Percentiles rank a stretch among this genome's conserved stretches.
phyloP scores from a whole-genome alignment of 2,797 vertebrate genomes.

The Scolopax bukidnonensis region DNA sequence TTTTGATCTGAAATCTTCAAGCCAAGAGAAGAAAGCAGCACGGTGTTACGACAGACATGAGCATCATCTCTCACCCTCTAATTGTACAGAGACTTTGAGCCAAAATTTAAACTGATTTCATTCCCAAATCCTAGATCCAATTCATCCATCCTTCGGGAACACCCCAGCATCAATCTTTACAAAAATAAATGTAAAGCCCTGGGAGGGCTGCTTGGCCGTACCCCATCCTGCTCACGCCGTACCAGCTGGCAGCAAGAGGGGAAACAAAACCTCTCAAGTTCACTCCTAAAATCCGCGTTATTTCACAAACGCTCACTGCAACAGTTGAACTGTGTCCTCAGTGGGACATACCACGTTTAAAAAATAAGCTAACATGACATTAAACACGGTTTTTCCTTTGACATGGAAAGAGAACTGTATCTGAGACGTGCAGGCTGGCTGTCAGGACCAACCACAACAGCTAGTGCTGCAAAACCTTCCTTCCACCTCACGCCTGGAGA shows the following conservation, averaged over 20 bases:
- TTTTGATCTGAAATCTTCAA: not conserved
- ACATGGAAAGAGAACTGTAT: not conserved
- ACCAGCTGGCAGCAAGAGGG: not conserved
- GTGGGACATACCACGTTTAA: not conserved
- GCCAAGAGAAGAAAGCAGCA: not conserved
- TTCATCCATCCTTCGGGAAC: not conserved
- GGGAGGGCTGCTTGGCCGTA: accelerated
- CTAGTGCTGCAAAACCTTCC: not conserved
- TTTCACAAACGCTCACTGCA: constrained; percentile 4
- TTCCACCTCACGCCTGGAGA: not conserved
- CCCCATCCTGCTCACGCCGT: not conserved
- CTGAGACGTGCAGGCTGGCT: not conserved
- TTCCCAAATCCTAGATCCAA: not conserved
- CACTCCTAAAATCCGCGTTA: not conserved
- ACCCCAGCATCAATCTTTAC: not conserved
- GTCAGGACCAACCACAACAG: not conserved
- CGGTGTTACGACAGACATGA: accelerated
- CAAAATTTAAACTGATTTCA: not conserved
- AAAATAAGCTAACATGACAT: constrained; percentile 37
- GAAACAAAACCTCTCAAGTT: not conserved
- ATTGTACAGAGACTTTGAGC: not conserved
- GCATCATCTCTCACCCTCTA: not conserved
- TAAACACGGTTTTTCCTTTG: constrained; percentile 18
- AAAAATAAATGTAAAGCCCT: not conserved
- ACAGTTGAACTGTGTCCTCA: not conserved